These are phyloP conservation scores for pig (Sus scrofa) DNA, from an alignment of 2,113 vertebrate genomes.

Conservation along the genomic window DNA sequence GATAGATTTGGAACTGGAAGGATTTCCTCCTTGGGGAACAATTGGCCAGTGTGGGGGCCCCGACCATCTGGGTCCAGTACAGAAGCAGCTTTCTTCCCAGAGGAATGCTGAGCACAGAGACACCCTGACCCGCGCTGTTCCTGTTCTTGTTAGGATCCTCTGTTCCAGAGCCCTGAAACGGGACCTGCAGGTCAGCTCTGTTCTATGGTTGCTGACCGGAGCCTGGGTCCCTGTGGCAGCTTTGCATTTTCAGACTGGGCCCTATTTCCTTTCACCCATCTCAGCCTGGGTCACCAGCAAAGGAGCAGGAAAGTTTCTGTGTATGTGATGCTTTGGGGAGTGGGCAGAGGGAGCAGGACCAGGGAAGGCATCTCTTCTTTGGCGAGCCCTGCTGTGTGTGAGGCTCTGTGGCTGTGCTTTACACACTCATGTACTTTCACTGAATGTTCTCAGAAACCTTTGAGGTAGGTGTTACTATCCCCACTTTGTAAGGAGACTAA, in stretches of 20 bases:
- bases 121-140: background rate
- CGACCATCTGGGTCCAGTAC: slow-evolving; percentile 59
- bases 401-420: background rate
- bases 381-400: background rate
- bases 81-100: slow-evolving; percentile 72
- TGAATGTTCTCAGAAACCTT: background rate
- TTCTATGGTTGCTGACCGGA: background rate
- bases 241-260: background rate
- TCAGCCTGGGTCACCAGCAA: background rate
- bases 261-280: background rate
- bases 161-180: background rate
- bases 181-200: slow-evolving; percentile 34
- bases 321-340: background rate
- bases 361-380: background rate
- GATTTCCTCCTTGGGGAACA: slow-evolving; percentile 63
- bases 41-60: slow-evolving; percentile 50
- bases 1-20: background rate
- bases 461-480: background rate
- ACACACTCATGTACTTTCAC: background rate
- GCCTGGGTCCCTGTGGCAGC: background rate
- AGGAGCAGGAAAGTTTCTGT: background rate
- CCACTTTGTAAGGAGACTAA: background rate
- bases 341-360: background rate
- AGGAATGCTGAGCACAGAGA: slow-evolving; percentile 17
- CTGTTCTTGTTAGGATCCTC: slow-evolving; percentile 38